A percentile compares a stretch with the other conserved stretches of the same genome.
These are phyloP conservation scores for Euproctis similis DNA, from an alignment of 2,888 invertebrate genomes.

Conservation along the genomic window DNA sequence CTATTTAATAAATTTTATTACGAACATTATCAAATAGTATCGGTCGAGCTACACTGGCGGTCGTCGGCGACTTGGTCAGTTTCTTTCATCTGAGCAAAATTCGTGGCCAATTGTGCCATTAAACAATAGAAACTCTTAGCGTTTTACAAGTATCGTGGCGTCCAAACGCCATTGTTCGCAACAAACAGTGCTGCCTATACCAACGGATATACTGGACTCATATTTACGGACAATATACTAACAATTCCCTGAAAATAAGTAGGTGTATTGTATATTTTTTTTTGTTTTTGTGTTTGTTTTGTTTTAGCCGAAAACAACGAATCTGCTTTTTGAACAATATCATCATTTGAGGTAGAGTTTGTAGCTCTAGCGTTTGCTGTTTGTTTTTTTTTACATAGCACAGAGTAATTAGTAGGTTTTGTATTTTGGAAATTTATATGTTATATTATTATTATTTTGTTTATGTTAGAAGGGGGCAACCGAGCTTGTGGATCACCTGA, in stretches of 20 bases:
- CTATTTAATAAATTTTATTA: no score
- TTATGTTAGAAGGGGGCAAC: background rate
- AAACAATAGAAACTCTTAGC: constrained; percentile 74
- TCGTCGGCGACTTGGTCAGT: constrained; percentile 67
- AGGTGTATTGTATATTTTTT: no score
- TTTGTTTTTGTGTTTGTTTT: no score
- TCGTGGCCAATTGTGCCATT: constrained; percentile 69
- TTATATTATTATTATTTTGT: background rate
- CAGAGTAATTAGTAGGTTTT: no score
- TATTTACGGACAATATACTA: constrained; percentile 28
- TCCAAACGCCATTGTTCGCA: constrained; percentile 40
- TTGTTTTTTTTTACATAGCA: background rate
- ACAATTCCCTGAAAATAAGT: no score
- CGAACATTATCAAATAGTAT: constrained; percentile 37
- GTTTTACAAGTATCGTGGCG: constrained; percentile 48
- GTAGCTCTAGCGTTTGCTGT: constrained; percentile 6
- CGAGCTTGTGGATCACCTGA: no score
- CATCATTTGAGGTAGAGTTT: constrained; percentile 21
- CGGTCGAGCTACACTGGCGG: constrained; percentile 13
- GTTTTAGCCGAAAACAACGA: constrained; percentile 24
- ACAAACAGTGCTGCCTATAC: constrained; percentile 30
- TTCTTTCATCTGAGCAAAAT: constrained; percentile 64
- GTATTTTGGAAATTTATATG: background rate
- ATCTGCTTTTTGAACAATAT: constrained; percentile 26
- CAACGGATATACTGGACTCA: constrained; percentile 25